Base-by-base conservation (phyloP, 1,140 invertebrate species). In the Delia radicum region DNA sequence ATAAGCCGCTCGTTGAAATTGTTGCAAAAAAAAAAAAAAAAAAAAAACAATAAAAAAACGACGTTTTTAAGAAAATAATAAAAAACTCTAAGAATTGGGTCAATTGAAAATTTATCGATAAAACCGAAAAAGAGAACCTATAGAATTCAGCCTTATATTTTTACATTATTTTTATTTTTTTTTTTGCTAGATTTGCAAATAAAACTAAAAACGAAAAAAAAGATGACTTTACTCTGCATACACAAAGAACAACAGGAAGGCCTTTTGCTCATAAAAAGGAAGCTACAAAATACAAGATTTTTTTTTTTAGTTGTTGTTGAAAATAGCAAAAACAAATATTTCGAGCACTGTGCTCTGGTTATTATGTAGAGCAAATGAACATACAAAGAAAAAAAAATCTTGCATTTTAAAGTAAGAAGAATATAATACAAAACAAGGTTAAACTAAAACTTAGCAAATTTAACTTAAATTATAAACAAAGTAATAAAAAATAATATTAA, bases 21-120 rank as follows among this genome's bases (percentile, higher is more conserved):
- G 24, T 10, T 28, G 18, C 10, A 69, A 65, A 37, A 62, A 61
- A 67, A 71, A n/a, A 37, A 26, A 28, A 33, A 26, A 69, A 7
- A 26, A 65, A 31, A 74, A 74, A 65, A 61, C 62, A 33, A n/a
- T n/a, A n/a, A 42, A 46, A 37, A 75, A 67, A 69, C 67, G 61
- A 37, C 74, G 61, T 55, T 48, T 29, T 18, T 18, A 18, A 24
- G 3, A 74, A 74, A 62, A 61, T 26, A 63, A 63, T 29, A 67
- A 29, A n/a, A n/a, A 62, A 74, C 3, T 42, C 27, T 61, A 12
- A 74, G 55, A 77, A 71, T 46, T 75, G 67, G 76, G 76, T 77
- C 76, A 77, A 77, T 77, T 73, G 65, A 74, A 75, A 77, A 77
- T 77, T 77, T 77, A 77, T 77, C 76, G 76, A 75, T 37, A 69